Evolutionary conservation across 2,888 invertebrate species (phyloP).

Genomic region (Spialia ferax): DNA sequence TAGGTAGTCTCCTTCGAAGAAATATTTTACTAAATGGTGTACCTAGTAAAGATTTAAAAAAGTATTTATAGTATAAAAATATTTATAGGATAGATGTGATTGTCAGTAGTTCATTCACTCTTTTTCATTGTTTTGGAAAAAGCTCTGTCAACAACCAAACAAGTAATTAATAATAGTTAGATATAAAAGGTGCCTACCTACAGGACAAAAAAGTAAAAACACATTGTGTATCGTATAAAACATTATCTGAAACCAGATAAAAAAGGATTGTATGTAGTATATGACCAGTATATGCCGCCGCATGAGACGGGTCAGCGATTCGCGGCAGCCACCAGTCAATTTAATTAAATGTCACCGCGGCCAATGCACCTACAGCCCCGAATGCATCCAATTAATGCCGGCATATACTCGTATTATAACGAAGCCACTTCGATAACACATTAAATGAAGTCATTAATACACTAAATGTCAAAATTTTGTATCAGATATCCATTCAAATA

Average conservation of each 20-base stretch:
- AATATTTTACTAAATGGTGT: no score
- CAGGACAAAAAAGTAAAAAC: neutral
- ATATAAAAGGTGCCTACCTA: no score
- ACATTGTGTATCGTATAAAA: neutral
- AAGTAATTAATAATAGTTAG: neutral
- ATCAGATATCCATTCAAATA: no score
- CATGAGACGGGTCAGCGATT: constrained; percentile 61
- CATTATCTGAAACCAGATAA: constrained; percentile 28
- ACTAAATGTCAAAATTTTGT: no score
- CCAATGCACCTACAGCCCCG: constrained; percentile 62
- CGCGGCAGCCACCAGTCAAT: constrained; percentile 65
- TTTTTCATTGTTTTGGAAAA: no score
- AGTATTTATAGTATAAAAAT: no score
- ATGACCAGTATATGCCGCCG: constrained; percentile 46
- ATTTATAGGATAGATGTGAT: no score
- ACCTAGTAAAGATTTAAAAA: no score
- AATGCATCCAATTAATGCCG: constrained; percentile 64
- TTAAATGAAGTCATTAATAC: no score
- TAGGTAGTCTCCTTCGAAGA: no score
- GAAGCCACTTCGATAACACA: neutral
- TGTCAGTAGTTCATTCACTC: no score
- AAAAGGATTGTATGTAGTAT: constrained; percentile 45
- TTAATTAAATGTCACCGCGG: constrained; percentile 79
- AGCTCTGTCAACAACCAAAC: no score
- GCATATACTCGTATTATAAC: constrained; percentile 51